Evolutionary conservation across 2,888 invertebrate genomes (phyloP), one percentile per base, ranked within the genome.

Genomic region (Lasioglossum zephyrum): DNA sequence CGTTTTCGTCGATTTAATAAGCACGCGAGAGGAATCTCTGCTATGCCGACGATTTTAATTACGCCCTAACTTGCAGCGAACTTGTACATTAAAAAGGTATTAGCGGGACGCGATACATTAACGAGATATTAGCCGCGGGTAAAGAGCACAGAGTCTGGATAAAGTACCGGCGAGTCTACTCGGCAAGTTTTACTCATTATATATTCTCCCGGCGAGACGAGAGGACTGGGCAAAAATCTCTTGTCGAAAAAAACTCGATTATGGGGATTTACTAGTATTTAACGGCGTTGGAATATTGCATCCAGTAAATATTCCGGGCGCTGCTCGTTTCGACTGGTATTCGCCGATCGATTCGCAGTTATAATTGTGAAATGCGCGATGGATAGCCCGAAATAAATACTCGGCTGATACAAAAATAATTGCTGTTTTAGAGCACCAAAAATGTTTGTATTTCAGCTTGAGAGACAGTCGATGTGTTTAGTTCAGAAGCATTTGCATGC

Each of bases 61-160:
- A 49, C 39, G 76, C 31, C 76, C 80, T 81, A 87, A 78, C 75
- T 75, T 69, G 63, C 73, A 60, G 36, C 31, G 53, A 78, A 79
- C 73, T 79, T 75, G 72, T 84, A 79, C 81, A 84, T 87, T 87
- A 87, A 86, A 78, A 83, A 79, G 79, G 77, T 81, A 87, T 87
- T 84, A 87, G 78, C 66, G 53, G 49, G 53, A 81, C 44, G 70
- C 72, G 79, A 84, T 84, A 79, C 81, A 81, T 87, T 87, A 87
- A 81, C 60, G 49, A n/a, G 63, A 76, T 87, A 86, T 86, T 86
- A 87, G 77, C 73, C 72, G 44, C 18, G 39, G 77, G 73, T 75
- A 77, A 85, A 86, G 81, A 78, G 60, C 44, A 66, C 49, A 22
- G 36, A 57, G 72, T n/a, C 60, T 9, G 77, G 77, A 84, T 85